phyloP scores from a whole-genome alignment of 2,113 vertebrate genomes.

The Zingel zingel region DNA sequence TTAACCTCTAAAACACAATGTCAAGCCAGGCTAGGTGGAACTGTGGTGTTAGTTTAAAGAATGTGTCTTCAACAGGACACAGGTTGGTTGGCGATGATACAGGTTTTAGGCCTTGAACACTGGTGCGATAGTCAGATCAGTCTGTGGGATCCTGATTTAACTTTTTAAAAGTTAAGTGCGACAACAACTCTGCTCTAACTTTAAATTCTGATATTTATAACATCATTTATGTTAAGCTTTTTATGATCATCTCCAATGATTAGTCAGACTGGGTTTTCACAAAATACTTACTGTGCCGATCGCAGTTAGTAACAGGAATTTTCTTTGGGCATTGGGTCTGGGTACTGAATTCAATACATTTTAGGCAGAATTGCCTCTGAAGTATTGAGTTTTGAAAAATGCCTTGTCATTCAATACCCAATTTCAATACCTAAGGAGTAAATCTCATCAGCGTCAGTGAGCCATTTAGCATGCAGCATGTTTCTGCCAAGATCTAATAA shows the following conservation, averaged over 20 bases:
- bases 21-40: neutral
- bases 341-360: too few species aligned
- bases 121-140: neutral
- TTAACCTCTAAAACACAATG: conserved; percentile 22
- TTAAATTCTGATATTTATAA: neutral
- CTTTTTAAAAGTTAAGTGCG: neutral
- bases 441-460: too few species aligned
- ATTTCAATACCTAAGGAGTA: too few species aligned
- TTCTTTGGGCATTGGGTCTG: neutral
- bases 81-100: neutral
- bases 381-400: too few species aligned
- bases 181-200: neutral
- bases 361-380: too few species aligned
- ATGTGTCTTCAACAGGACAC: neutral
- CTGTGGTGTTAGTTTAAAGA: conserved; percentile 3
- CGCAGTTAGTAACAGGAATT: neutral
- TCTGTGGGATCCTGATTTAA: neutral
- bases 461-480: too few species aligned
- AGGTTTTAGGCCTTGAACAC: neutral
- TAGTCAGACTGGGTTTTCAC: too few species aligned
- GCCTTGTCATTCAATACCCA: too few species aligned
- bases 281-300: neutral
- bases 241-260: neutral
- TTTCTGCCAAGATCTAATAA: too few species aligned
- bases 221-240: neutral